phyloP scores from a whole-genome alignment of 1,140 invertebrate species.

The Trinorchestia longiramus region DNA sequence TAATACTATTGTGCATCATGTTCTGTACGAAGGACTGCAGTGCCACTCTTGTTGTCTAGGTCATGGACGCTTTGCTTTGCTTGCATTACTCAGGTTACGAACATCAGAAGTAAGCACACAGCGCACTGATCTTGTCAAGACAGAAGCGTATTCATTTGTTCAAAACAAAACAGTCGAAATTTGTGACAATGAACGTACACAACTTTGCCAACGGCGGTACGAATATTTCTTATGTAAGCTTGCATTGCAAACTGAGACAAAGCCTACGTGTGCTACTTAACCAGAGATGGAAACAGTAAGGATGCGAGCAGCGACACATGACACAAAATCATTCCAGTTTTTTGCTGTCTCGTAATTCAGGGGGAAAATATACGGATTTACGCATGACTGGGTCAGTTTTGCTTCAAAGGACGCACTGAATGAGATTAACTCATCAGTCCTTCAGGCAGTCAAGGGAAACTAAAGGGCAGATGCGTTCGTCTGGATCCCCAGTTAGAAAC shows the following conservation, averaged over 20 bases:
- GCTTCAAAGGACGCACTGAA: neutral
- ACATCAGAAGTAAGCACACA: neutral
- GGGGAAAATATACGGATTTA: neutral
- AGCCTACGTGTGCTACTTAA: neutral
- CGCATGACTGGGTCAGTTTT: neutral
- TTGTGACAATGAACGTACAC: neutral
- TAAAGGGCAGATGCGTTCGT: neutral
- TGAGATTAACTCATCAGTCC: slow-evolving; percentile 7
- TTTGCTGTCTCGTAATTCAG: neutral
- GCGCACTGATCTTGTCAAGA: neutral
- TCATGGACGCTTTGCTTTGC: neutral
- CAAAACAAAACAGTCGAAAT: neutral
- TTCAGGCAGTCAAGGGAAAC: neutral
- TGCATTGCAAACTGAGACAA: neutral
- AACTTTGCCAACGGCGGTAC: neutral
- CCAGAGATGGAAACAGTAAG: neutral
- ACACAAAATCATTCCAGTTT: neutral
- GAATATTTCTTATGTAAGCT: neutral
- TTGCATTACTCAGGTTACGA: neutral
- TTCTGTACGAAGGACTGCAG: neutral
- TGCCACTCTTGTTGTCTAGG: neutral
- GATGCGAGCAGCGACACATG: neutral
- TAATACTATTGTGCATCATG: neutral
- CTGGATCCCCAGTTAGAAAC: neutral
- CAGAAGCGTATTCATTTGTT: neutral